Percentiles rank a stretch among this genome's conserved stretches.
Conservation (phyloP, 1,140 invertebrate genomes). For the Drosophila rufa region DNA sequence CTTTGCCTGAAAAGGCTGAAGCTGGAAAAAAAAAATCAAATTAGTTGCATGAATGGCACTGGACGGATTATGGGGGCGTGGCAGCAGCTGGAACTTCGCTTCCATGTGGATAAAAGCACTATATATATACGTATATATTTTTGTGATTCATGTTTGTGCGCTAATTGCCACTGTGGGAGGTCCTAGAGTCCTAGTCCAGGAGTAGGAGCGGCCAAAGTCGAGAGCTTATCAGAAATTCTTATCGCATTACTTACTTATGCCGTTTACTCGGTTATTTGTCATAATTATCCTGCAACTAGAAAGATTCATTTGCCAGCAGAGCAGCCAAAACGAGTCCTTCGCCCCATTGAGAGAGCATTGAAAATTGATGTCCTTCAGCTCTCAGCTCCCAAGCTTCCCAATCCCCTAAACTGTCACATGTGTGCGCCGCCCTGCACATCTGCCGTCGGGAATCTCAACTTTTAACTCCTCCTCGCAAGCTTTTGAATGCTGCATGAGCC, state of each 20-base stretch:
- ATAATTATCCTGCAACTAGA: constrained; percentile 60
- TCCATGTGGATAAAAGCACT: constrained; percentile 16
- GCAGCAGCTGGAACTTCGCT: constrained; percentile 23
- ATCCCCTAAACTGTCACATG: constrained; percentile 32
- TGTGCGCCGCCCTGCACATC: neutral
- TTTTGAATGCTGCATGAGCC: constrained; percentile 76
- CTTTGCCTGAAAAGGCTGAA: constrained; percentile 17
- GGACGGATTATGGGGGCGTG: constrained; percentile 64
- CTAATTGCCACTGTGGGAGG: constrained; percentile 56
- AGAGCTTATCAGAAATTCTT: constrained; percentile 57
- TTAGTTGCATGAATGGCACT: constrained; percentile 79
- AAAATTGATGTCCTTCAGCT: constrained; percentile 57
- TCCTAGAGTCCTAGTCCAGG: neutral
- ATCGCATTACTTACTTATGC: constrained; percentile 68
- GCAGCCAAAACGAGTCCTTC: neutral
- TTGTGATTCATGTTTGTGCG: constrained; percentile 75
- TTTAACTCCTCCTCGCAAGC: constrained; percentile 65
- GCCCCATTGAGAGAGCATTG: constrained; percentile 34
- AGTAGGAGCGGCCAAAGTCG: neutral
- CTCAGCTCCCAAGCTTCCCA: neutral
- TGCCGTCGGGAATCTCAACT: constrained; percentile 62
- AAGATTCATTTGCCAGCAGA: constrained; percentile 38
- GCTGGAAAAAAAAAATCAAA: constrained; percentile 62
- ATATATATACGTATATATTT: constrained; percentile 15
- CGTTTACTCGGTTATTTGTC: constrained; percentile 61